Base-by-base conservation (phyloP, 1,140 invertebrate genomes). In the Delia radicum region DNA sequence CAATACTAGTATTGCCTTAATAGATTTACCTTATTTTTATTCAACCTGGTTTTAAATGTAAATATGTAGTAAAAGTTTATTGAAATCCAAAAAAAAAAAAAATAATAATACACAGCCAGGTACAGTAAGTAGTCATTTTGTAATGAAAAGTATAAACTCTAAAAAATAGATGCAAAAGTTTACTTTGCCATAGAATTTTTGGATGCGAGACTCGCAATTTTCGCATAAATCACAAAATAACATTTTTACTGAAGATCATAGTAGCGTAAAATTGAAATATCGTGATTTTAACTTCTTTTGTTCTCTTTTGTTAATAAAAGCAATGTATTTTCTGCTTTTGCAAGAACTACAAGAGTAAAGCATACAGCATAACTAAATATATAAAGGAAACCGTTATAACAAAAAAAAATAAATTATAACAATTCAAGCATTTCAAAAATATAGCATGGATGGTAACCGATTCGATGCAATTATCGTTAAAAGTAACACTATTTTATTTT, bases 231-330 rank as follows among this genome's bases (percentile, higher is more conserved):
- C 65, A 69, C 65, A 8, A 69, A 69, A 33, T 13, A 33, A 69
- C 18, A 33, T 37, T 33, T 37, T 33, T 21, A 69, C 65, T 69
- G 31, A 69, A 69, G 65, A 69, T 69, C 65, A 69, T 21, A 69
- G 65, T 69, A 69, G 65, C 65, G 65, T 7, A 69, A 69, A 69
- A 69, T 69, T 69, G 65, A 69, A 69, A 69, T 69, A 69, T 69
- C 65, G 65, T 69, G 65, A 69, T 69, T 69, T n/a, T 69, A 31
- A 69, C 21, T 31, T 69, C 18, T 33, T 55, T 33, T 33, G 0
- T 33, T 69, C n/a, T 21, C 46, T 42, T 42, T 42, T 15, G n/a
- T 42, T 10, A 15, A 10, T 42, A 42, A n/a, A 13, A 42, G 37
- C 6, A 42, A 42, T 42, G 10, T 33, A 42, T 42, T 15, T 42